These are phyloP conservation scores for Lucifuga dentata DNA, from an alignment of 2,113 vertebrate genomes.

Conservation along the genomic window DNA sequence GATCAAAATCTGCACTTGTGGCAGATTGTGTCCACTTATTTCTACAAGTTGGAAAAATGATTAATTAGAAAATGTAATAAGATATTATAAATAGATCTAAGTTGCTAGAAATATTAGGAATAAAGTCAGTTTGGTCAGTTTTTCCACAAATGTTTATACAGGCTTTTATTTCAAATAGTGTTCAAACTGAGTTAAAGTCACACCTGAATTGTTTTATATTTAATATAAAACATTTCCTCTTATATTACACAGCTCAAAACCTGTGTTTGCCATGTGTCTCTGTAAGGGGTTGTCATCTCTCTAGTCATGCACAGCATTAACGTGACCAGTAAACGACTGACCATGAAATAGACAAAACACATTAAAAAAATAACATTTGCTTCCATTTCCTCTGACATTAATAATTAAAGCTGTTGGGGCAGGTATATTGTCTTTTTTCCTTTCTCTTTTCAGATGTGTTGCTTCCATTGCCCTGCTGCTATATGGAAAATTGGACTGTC, in stretches of 20 bases:
- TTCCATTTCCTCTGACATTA: constrained; percentile 49
- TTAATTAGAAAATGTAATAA: too few relatives aligned
- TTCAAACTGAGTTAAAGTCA: neutral
- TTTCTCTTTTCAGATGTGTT: constrained; percentile 7
- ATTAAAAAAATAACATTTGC: constrained; percentile 29
- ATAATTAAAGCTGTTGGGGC: constrained; percentile 59
- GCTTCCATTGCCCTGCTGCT: constrained; percentile 33
- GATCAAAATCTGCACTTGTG: too few relatives aligned
- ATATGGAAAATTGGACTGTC: constrained; percentile 42
- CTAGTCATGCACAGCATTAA: constrained; percentile 38
- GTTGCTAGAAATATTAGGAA: too few relatives aligned
- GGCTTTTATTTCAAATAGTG: neutral
- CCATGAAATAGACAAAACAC: constrained; percentile 46
- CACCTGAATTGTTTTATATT: neutral
- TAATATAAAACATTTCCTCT: neutral
- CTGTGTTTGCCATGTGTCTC: neutral
- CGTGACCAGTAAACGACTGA: constrained; percentile 9
- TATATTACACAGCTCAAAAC: neutral
- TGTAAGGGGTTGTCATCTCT: constrained; percentile 13
- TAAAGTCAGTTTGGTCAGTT: neutral
- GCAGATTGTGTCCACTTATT: too few relatives aligned
- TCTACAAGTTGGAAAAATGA: too few relatives aligned
- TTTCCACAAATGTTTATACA: neutral
- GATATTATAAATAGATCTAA: too few relatives aligned
- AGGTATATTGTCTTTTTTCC: constrained; percentile 22